These are phyloP conservation scores for Puntigrus tetrazona DNA, from an alignment of 2,113 vertebrate genomes.

Conservation along the genomic window DNA sequence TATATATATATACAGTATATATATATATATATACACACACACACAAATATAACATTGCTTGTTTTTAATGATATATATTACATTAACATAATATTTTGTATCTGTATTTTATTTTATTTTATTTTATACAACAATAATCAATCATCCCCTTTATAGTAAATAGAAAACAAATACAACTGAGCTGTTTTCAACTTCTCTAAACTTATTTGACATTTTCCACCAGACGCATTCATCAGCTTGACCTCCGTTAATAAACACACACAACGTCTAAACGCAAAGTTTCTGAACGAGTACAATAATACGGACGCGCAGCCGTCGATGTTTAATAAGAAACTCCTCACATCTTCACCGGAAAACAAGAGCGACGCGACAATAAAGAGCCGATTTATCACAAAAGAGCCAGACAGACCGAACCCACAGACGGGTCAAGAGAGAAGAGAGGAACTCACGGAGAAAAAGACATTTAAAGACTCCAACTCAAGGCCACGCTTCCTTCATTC, in stretches of 20 bases:
- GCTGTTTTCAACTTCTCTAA: neutral
- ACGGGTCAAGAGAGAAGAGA: neutral
- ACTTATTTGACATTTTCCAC: neutral
- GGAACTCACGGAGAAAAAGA: neutral
- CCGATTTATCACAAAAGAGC: constrained; percentile 72
- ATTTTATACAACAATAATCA: no score
- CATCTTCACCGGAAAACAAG: neutral
- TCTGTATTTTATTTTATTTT: no score
- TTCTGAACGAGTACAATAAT: neutral
- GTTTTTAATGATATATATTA: no score
- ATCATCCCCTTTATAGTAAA: no score
- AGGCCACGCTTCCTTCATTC: constrained; percentile 50
- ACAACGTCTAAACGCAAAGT: neutral
- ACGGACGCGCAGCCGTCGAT: neutral
- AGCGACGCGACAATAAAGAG: constrained; percentile 54
- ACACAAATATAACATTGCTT: no score
- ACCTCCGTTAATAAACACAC: neutral
- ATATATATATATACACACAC: no score
- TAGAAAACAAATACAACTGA: no score
- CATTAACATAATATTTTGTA: no score
- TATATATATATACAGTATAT: no score
- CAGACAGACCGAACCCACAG: constrained; percentile 49
- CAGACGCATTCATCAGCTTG: neutral
- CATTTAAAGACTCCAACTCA: constrained; percentile 49
- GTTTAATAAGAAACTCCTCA: neutral